These are phyloP conservation scores for Xylota sylvarum DNA, from an alignment of 2,888 invertebrate genomes.

Conservation along the genomic window DNA sequence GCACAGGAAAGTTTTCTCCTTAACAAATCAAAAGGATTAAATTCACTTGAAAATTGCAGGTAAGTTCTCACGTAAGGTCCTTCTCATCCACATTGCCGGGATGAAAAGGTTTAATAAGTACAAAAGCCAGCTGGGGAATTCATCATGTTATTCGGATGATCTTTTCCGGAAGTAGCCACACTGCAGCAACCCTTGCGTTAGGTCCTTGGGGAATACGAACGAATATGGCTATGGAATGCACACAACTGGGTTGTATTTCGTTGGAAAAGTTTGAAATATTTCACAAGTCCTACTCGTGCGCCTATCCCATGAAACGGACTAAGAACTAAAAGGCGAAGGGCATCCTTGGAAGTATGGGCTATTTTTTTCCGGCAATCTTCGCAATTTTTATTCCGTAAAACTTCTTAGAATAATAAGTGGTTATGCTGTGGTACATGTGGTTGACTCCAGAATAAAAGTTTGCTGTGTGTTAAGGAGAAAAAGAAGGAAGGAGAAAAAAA, in stretches of 20 bases:
- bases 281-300: slow-evolving; percentile 9
- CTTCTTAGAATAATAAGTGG: slow-evolving; percentile 56
- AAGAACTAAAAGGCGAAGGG: slow-evolving; percentile 5
- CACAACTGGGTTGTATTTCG: not conserved
- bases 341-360: slow-evolving; percentile 29
- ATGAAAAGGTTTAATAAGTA: slow-evolving; percentile 45
- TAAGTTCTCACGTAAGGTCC: slow-evolving; percentile 38
- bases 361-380: slow-evolving; percentile 48
- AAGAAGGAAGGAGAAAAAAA: slow-evolving; percentile 2
- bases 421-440: slow-evolving; percentile 42
- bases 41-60: slow-evolving; percentile 64
- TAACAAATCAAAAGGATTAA: slow-evolving; percentile 65
- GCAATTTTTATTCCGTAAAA: slow-evolving; percentile 53
- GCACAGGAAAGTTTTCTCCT: slow-evolving; percentile 45
- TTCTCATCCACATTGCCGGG: not conserved
- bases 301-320: slow-evolving; percentile 10
- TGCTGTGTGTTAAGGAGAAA: slow-evolving; percentile 9
- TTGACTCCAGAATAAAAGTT: slow-evolving; percentile 28
- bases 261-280: slow-evolving; percentile 1
- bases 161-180: not conserved
- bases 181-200: not conserved
- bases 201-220: not conserved
- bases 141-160: slow-evolving; percentile 24
- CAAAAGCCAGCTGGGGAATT: slow-evolving; percentile 50
- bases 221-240: slow-evolving; percentile 16